Evolutionary conservation across 2,888 invertebrate species (phyloP).

Genomic region (Eugnorisma glareosa): DNA sequence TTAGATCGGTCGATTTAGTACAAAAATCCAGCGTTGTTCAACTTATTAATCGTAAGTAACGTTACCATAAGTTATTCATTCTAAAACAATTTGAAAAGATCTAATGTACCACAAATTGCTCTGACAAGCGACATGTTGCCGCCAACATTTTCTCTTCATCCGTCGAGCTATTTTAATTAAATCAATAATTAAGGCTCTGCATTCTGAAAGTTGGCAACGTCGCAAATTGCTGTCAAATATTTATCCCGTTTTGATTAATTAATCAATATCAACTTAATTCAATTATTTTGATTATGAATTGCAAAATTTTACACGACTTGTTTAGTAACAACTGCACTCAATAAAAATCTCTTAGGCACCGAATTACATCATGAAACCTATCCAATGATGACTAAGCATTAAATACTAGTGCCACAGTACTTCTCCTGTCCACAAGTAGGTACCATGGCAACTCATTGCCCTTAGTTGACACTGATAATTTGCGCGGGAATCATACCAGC

Average conservation of each 20-base stretch:
- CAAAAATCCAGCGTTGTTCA: not conserved
- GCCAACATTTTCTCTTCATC: not conserved
- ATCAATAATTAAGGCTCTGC: not conserved
- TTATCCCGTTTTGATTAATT: not conserved
- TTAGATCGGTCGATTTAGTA: not conserved
- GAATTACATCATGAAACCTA: conserved; percentile 15
- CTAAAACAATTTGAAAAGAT: not conserved
- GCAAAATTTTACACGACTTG: not conserved
- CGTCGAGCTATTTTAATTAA: not conserved
- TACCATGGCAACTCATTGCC: conserved; percentile 61
- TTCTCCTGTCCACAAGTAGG: conserved; percentile 14
- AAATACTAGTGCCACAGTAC: conserved; percentile 8
- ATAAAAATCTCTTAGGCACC: not conserved
- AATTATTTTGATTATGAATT: not conserved
- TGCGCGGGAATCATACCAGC: conserved; percentile 65
- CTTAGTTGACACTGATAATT: conserved; percentile 68
- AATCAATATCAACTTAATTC: not conserved
- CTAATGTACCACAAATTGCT: not conserved
- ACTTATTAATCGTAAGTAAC: not conserved
- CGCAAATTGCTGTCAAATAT: not conserved
- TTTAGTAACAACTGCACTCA: not conserved
- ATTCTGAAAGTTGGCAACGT: not conserved
- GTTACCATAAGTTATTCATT: not conserved
- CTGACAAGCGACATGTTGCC: not conserved
- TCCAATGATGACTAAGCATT: conserved; percentile 43